Percentiles rank a stretch among this genome's conserved stretches.
Evolutionary conservation across 92 coral and sea anemone genomes (phyloP).

Genomic region (Nematostella vectensis): DNA sequence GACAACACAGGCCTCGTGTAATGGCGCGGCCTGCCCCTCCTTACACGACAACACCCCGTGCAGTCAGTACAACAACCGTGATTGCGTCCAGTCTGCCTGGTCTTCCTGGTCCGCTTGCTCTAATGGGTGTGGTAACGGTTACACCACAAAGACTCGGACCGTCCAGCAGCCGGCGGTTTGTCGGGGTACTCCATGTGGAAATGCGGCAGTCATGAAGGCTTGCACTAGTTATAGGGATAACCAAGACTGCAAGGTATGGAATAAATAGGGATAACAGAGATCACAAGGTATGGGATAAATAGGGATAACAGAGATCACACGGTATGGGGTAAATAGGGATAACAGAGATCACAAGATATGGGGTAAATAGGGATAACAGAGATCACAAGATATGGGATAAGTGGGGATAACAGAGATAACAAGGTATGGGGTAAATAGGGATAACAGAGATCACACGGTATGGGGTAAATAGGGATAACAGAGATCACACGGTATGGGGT

Average conservation of each 20-base stretch:
- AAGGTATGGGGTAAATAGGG: no score
- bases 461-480: no score
- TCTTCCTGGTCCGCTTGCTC: slow-evolving; percentile 78
- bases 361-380: no score
- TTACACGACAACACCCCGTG: slow-evolving; percentile 41
- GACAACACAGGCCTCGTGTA: slow-evolving; percentile 48
- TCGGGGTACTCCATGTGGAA: slow-evolving; percentile 72
- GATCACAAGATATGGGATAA: no score
- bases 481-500: no score
- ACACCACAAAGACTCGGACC: slow-evolving; percentile 51
- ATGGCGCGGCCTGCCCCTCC: slow-evolving; percentile 63
- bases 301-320: no score
- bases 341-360: no score
- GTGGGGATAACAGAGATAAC: no score
- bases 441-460: no score
- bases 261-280: not conserved
- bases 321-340: no score
- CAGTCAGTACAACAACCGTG: slow-evolving; percentile 51
- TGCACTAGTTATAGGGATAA: slow-evolving; percentile 75
- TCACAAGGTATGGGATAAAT: no score
- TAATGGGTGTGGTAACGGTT: slow-evolving; percentile 71
- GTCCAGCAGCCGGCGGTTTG: slow-evolving; percentile 49
- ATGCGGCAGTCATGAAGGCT: slow-evolving; percentile 25
- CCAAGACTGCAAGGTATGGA: slow-evolving; percentile 75
- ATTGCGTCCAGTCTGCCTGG: slow-evolving; percentile 85